These are phyloP conservation scores for Sepiola atlantica DNA, from an alignment of 2,888 invertebrate genomes.

Conservation along the genomic window DNA sequence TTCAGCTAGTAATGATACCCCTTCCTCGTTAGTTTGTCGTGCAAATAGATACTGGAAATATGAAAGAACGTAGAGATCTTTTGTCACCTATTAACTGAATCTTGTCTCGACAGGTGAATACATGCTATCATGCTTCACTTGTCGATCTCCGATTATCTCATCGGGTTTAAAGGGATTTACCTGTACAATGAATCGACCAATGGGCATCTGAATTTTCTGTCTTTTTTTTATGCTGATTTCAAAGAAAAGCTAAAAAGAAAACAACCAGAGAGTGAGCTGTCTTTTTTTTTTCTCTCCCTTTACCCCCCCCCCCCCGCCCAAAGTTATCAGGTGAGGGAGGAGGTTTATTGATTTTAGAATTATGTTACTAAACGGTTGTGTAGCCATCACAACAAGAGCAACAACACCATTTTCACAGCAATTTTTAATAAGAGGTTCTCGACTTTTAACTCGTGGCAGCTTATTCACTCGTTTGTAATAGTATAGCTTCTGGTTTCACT, in stretches of 20 bases:
- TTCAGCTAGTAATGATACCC: too few species aligned
- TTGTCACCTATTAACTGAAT: not conserved
- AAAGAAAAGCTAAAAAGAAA: not conserved
- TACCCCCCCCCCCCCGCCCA: too few species aligned
- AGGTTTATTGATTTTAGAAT: not conserved
- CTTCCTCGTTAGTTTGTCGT: too few species aligned
- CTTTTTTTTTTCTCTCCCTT: too few species aligned
- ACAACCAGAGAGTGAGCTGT: not conserved
- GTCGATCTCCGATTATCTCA: not conserved
- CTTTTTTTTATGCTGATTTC: not conserved
- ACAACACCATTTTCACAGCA: not conserved
- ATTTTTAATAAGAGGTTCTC: not conserved
- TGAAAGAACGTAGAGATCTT: not conserved
- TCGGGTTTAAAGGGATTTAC: not conserved
- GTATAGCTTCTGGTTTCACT: not conserved
- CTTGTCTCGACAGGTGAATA: not conserved
- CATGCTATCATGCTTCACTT: not conserved
- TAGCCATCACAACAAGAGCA: not conserved
- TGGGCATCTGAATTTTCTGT: not conserved
- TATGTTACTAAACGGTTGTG: not conserved
- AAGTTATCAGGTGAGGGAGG: not conserved
- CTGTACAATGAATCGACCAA: not conserved
- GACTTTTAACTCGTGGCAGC: not conserved
- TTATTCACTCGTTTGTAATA: not conserved
- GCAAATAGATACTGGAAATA: too few species aligned